Conservation (phyloP, 2,888 invertebrate genomes). For the Diplolepis rosae region DNA sequence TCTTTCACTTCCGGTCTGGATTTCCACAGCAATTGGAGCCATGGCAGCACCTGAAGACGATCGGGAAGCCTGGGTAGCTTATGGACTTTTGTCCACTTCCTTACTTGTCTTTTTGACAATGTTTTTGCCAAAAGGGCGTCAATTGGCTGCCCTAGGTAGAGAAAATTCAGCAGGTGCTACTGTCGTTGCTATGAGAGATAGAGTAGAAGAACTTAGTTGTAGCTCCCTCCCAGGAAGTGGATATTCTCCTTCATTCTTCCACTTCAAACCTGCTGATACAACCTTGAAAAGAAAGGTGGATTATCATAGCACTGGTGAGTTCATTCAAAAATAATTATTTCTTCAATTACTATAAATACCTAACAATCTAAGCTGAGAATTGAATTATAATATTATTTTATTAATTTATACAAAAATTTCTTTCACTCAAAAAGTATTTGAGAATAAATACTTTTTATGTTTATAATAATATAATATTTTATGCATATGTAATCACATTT, state of each 20-base stretch:
- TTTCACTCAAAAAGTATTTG: too few relatives aligned
- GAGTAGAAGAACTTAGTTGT: slow-evolving; percentile 83
- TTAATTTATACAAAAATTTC: too few relatives aligned
- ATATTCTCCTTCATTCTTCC: slow-evolving; percentile 93
- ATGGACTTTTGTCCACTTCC: slow-evolving; percentile 90
- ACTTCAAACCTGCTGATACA: slow-evolving; percentile 91
- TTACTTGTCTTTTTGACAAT: slow-evolving; percentile 91
- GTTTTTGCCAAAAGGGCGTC: slow-evolving; percentile 95
- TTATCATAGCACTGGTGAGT: slow-evolving; percentile 69
- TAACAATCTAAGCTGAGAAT: too few relatives aligned
- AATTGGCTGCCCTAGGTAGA: slow-evolving; percentile 93
- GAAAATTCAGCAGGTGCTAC: slow-evolving; percentile 74
- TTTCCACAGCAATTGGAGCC: slow-evolving; percentile 83
- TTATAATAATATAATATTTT: too few relatives aligned
- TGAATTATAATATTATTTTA: too few relatives aligned
- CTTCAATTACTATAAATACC: too few relatives aligned
- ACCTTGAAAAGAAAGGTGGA: slow-evolving; percentile 80
- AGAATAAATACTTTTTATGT: too few relatives aligned
- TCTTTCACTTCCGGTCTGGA: slow-evolving; percentile 90
- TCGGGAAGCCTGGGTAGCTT: slow-evolving; percentile 91
- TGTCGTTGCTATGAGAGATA: slow-evolving; percentile 79
- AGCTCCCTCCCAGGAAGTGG: slow-evolving; percentile 88
- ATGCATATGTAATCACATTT: too few relatives aligned
- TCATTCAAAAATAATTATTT: not conserved
- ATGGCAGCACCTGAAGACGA: slow-evolving; percentile 80